Evolutionary conservation across 2,113 vertebrate species (phyloP).

Genomic region (Cepphus grylle): DNA sequence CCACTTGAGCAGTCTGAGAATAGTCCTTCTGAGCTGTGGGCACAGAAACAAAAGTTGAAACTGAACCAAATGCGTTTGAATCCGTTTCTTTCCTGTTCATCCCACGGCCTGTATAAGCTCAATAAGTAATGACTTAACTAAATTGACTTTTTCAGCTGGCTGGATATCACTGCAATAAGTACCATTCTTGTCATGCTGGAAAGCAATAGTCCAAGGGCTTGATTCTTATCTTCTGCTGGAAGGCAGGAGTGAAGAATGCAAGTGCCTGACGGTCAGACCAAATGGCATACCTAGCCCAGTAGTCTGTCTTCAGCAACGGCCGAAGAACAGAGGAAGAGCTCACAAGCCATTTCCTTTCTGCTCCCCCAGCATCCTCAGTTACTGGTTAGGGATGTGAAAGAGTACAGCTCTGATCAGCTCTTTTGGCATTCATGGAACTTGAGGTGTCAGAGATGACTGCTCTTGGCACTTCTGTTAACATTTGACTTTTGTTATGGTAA

Average conservation of each 20-base stretch:
- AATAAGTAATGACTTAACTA: neutral
- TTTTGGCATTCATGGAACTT: neutral
- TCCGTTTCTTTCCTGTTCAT: neutral
- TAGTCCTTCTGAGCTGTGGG: neutral
- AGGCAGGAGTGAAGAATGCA: neutral
- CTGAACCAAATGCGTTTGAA: neutral
- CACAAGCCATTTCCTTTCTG: neutral
- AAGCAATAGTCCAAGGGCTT: neutral
- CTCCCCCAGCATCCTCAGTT: neutral
- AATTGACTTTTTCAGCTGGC: neutral
- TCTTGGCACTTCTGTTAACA: neutral
- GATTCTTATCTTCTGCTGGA: neutral
- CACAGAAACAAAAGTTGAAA: neutral
- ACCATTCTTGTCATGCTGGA: neutral
- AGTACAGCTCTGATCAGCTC: neutral
- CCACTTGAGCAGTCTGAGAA: neutral
- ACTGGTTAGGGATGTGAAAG: neutral
- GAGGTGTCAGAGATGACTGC: neutral
- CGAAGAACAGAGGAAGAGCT: neutral
- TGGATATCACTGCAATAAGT: neutral
- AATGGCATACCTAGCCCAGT: neutral
- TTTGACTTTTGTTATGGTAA: neutral
- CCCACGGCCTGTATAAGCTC: neutral
- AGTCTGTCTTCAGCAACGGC: neutral
- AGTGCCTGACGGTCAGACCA: neutral